These are phyloP conservation scores for Oenanthe melanoleuca DNA, from an alignment of 2,113 vertebrate species.

Conservation along the genomic window DNA sequence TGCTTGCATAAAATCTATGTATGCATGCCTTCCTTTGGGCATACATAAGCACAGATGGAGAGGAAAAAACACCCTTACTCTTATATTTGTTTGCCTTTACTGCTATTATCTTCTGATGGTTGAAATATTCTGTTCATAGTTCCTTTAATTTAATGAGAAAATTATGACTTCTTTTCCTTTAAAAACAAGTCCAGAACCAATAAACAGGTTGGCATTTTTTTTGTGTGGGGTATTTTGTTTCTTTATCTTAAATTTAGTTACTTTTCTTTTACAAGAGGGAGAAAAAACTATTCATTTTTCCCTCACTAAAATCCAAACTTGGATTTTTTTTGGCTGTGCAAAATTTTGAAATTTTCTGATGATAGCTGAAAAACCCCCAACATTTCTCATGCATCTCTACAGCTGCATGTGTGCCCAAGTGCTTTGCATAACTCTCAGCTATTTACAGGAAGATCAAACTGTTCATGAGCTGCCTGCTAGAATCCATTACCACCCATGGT, in stretches of 20 bases:
- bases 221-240: not conserved
- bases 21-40: not conserved
- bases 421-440: not conserved
- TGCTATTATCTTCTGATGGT: not conserved
- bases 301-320: not conserved
- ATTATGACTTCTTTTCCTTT: not conserved
- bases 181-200: not conserved
- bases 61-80: not conserved
- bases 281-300: not conserved
- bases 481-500: fast-evolving
- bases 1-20: not conserved
- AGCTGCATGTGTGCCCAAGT: not conserved
- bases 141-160: not conserved
- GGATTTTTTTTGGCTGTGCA: not conserved
- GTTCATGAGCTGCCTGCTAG: not conserved
- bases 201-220: not conserved
- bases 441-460: not conserved
- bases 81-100: not conserved
- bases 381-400: not conserved
- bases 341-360: not conserved
- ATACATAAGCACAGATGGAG: not conserved
- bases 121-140: not conserved
- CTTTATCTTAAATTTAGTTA: not conserved
- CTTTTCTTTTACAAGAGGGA: not conserved
- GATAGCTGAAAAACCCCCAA: not conserved